Evolutionary conservation across 2,888 invertebrate genomes (phyloP).

Genomic region (Eupelmus urozonus): DNA sequence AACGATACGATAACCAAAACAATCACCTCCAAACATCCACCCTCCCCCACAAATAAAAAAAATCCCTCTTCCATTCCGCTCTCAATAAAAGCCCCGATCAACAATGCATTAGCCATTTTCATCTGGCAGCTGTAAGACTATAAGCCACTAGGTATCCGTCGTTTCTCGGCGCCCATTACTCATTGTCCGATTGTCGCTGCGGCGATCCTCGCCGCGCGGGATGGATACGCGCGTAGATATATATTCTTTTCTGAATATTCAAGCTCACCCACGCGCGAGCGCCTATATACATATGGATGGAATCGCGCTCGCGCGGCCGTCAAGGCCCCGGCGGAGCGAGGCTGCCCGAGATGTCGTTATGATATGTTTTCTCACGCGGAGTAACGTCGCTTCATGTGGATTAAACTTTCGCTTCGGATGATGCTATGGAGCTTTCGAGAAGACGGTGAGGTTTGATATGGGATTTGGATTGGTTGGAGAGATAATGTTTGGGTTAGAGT

Average conservation of each 20-base stretch:
- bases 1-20: no score
- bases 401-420: constrained; percentile 40
- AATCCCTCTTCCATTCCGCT: no score
- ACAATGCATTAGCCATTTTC: no score
- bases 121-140: no score
- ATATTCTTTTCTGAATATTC: constrained; percentile 69
- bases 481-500: no score
- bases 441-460: no score
- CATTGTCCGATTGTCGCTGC: constrained; percentile 54
- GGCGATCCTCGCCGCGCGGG: constrained; percentile 56
- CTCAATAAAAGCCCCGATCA: no score
- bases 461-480: no score
- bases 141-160: no score
- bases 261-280: constrained; percentile 72
- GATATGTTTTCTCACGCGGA: constrained; percentile 54
- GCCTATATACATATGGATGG: constrained; percentile 47
- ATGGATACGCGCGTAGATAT: neutral
- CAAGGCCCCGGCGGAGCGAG: constrained; percentile 33
- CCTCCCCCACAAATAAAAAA: no score
- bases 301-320: neutral
- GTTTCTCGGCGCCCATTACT: constrained; percentile 40
- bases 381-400: neutral
- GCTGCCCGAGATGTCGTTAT: constrained; percentile 38
- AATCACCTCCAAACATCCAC: no score
- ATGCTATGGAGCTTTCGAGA: no score